Percentiles rank a stretch among this genome's conserved stretches.
phyloP scores from a whole-genome alignment of 2,113 vertebrate genomes.

The Menura novaehollandiae region DNA sequence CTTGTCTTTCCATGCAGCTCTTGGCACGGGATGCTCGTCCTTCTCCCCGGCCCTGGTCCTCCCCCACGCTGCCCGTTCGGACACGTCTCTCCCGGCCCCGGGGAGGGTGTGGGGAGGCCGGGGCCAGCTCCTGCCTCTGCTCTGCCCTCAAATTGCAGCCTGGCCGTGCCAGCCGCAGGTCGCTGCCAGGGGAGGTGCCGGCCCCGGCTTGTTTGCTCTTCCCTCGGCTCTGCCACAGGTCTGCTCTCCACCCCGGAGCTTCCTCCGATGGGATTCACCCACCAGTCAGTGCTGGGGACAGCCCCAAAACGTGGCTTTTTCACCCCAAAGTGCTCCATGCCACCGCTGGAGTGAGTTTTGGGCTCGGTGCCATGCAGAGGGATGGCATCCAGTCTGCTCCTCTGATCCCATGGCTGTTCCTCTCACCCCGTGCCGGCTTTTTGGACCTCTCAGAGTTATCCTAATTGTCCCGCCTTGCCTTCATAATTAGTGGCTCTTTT shows the following conservation, averaged over 20 bases:
- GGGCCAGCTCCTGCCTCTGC: background rate
- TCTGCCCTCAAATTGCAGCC: conserved; percentile 57
- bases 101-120: background rate
- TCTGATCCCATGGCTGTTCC: background rate
- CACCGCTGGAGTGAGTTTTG: fast-evolving
- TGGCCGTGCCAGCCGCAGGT: background rate
- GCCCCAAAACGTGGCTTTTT: background rate
- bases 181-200: conserved; percentile 33
- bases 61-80: conserved; percentile 30
- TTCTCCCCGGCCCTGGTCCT: background rate
- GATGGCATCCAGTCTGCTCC: background rate
- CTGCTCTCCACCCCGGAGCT: background rate
- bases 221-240: background rate
- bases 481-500: conserved; percentile 3
- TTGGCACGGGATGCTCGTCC: conserved; percentile 2
- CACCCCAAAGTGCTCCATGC: fast-evolving
- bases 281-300: background rate
- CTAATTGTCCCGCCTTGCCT: background rate
- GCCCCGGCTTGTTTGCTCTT: conserved; percentile 5
- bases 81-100: conserved; percentile 1
- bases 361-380: fast-evolving
- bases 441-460: background rate
- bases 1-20: conserved; percentile 36
- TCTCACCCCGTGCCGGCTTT: background rate
- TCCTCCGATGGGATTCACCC: background rate